These are phyloP conservation scores for Eurystomus glaucurus DNA, from an alignment of 2,797 vertebrate genomes.

Conservation along the genomic window DNA sequence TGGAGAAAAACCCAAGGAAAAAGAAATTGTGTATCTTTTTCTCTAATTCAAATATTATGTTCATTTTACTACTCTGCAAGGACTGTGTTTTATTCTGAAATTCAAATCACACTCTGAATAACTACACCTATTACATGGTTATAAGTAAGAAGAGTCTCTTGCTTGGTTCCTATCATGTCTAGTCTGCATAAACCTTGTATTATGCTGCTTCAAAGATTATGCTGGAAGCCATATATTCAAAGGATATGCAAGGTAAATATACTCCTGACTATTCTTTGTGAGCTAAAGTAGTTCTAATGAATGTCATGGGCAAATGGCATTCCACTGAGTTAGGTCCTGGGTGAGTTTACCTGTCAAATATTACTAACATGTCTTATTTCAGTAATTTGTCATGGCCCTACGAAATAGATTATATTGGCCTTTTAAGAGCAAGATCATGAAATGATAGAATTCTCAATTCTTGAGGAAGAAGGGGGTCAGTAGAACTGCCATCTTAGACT, in stretches of 20 bases:
- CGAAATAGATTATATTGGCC: not conserved
- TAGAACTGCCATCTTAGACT: no score
- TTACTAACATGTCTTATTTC: not conserved
- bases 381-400: not conserved
- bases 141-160: not conserved
- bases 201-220: constrained; percentile 9
- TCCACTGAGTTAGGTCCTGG: not conserved
- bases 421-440: constrained; percentile 1
- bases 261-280: not conserved
- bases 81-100: not conserved
- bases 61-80: not conserved
- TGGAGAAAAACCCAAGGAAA: not conserved
- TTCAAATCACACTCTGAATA: not conserved
- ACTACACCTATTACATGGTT: not conserved
- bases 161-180: not conserved
- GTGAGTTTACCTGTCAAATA: not conserved
- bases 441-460: not conserved
- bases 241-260: not conserved
- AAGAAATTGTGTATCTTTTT: not conserved
- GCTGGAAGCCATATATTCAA: not conserved
- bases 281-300: not conserved
- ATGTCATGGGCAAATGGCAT: not conserved
- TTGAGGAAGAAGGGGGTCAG: not conserved
- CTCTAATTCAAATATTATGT: not conserved
- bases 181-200: not conserved